Evolutionary conservation across 2,888 invertebrate species (phyloP), one percentile per base, ranked within the genome.

Genomic region (Acanthosepion pharaonis): DNA sequence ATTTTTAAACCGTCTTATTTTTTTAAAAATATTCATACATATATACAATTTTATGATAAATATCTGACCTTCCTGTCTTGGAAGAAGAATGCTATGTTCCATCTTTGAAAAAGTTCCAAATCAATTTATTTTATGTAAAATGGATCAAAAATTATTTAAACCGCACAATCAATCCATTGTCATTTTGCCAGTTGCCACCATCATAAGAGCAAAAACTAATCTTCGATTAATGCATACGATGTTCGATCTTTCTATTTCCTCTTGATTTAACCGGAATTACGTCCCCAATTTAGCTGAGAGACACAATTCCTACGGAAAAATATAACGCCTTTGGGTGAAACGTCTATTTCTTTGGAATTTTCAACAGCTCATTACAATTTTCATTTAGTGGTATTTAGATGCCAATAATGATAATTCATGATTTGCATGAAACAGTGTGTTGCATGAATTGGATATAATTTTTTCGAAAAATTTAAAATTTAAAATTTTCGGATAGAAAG

Each of bases 71-170:
- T 78, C 18, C n/a, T 78, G 5, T 78, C 78, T 8, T 28, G n/a
- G 78, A 78, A 9, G 78, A 11, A 28, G 15, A n/a, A 78, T 11
- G 15, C 78, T 28, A 78, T 11, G 9, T 28, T n/a, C 9, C n/a
- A 78, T n/a, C 11, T 78, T 78, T 78, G n/a, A 78, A 28, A 78
- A 28, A n/a, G 28, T 1, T 78, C 78, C 78, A 78, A 78, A 78
- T n/a, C n/a, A 78, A 78, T 78, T 78, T 78, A n/a, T n/a, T 78
- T 78, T 78, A 78, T 78, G 78, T n/a, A 78, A 78, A 78, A n/a
- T 78, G 9, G 78, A 2, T 11, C 1, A 11, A 78, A n/a, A n/a
- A 78, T 78, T 78, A 78, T 78, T 78, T 78, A n/a, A 78, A 28
- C n/a, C 28, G 15, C n/a, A 59, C 59, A 59, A 59, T 59, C 25